Evolutionary conservation across 2,113 vertebrate genomes (phyloP).

Genomic region (Callorhinus ursinus): DNA sequence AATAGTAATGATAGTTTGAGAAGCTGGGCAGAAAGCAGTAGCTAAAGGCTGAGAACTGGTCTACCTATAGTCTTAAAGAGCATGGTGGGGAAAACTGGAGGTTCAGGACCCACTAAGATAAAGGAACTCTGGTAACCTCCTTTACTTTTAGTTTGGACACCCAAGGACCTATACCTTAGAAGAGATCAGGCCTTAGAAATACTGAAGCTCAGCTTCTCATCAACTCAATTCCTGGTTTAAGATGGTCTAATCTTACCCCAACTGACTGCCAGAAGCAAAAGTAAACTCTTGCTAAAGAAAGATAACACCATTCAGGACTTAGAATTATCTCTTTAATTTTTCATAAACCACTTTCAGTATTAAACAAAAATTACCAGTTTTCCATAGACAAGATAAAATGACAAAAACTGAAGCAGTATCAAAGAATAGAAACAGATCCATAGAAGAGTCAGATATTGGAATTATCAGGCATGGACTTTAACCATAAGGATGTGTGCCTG

Average conservation of each 20-base stretch:
- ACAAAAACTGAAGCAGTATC: background rate
- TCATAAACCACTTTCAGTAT: background rate
- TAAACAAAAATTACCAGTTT: background rate
- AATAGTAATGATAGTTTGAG: background rate
- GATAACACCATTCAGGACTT: background rate
- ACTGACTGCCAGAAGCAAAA: background rate
- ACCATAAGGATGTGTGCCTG: background rate
- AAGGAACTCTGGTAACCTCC: background rate
- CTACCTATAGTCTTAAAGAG: background rate
- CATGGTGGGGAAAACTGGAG: background rate
- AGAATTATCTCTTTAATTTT: background rate
- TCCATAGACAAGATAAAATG: background rate
- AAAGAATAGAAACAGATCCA: background rate
- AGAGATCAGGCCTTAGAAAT: background rate
- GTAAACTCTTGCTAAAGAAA: background rate
- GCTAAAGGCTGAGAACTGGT: background rate
- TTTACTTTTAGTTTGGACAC: background rate
- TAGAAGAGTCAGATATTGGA: background rate
- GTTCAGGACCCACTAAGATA: background rate
- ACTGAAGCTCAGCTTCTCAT: background rate
- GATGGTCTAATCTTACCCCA: background rate
- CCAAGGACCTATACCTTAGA: background rate
- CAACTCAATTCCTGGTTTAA: background rate
- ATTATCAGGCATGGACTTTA: background rate
- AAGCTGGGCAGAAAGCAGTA: background rate